Base-by-base conservation (phyloP, 2,888 invertebrate genomes). In the Steinernema carpocapsae region DNA sequence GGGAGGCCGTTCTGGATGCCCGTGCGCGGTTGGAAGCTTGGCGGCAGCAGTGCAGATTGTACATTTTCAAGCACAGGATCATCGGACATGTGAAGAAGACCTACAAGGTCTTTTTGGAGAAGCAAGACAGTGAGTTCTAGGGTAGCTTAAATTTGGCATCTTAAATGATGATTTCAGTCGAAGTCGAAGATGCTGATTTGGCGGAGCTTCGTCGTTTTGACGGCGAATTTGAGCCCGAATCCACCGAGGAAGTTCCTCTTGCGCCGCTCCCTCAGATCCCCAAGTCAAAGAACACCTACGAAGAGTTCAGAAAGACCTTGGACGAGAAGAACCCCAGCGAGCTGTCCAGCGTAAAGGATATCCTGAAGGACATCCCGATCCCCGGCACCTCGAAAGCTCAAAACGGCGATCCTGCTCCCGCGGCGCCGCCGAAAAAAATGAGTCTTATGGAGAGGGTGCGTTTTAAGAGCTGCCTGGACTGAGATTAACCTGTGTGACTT, bases 401-500 rank as follows among this genome's bases (percentile, higher is more conserved):
- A 14, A 24, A 52, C 52, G 22, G 3, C 24, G 24, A 52, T 22
- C 1, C 32, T 2, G 32, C 64, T n/a, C 48, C 48, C 12, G 64
- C 19, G 24, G 24, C 14, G 29, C 32, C 29, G 3, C 64, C 64
- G 32, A 64, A 64, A 17, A 64, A 64, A 17, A 64, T 64, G 64
- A 64, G 32, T 64, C 64, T 64, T 64, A 10, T 64, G 29, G 64
- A 64, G 29, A 29, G 64, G 26, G 64, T 64, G 32, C 14, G 64
- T 32, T 17, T 48, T 17, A 6, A 17, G 10, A 48, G n/a, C 19
- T 17, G 48, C 48, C n/a, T 4, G 37, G 10, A 37, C 4, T 6
- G 37, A 10, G 37, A 37, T 17, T 32, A 4, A 64, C 29, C 7
- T 1, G 29, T 37, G 12, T 4, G 3, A 3, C 32, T 64, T 64